Evolutionary conservation across 2,797 vertebrate species (phyloP).

Genomic region (Ataeniobius toweri): DNA sequence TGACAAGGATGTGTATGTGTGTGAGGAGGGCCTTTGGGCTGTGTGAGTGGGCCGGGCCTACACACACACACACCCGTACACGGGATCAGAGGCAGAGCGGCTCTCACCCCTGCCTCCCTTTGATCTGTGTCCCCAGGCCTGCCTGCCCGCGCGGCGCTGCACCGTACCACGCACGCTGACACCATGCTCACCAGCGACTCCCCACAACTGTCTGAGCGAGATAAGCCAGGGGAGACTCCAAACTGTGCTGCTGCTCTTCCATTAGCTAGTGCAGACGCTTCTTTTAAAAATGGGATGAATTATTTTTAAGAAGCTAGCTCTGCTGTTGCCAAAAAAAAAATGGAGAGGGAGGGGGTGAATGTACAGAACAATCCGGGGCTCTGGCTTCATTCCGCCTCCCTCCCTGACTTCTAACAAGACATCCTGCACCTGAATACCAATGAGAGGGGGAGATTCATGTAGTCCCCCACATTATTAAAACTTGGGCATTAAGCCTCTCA

Average conservation of each 20-base stretch:
- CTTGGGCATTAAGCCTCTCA: conserved; percentile 83
- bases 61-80: conserved; percentile 54
- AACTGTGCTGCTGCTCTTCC: conserved; percentile 77
- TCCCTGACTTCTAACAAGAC: conserved; percentile 83
- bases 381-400: conserved; percentile 76
- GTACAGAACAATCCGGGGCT: conserved; percentile 76
- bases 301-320: conserved; percentile 82
- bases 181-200: conserved; percentile 94
- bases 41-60: conserved; percentile 76
- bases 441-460: conserved; percentile 78
- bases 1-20: conserved; percentile 66
- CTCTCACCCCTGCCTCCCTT: conserved; percentile 88
- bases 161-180: conserved; percentile 85
- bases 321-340: conserved; percentile 76
- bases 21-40: conserved; percentile 74
- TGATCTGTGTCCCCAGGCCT: conserved; percentile 99
- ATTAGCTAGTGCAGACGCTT: conserved; percentile 79
- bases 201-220: conserved; percentile 98
- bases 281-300: conserved; percentile 82
- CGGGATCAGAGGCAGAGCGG: conserved; percentile 90
- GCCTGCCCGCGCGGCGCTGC: conserved; percentile 86
- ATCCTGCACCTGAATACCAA: conserved; percentile 84
- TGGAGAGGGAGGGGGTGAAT: conserved; percentile 65
- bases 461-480: conserved; percentile 84
- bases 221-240: conserved; percentile 90